phyloP scores from a whole-genome alignment of 2,888 invertebrate species.

The Nephrotoma appendiculata region DNA sequence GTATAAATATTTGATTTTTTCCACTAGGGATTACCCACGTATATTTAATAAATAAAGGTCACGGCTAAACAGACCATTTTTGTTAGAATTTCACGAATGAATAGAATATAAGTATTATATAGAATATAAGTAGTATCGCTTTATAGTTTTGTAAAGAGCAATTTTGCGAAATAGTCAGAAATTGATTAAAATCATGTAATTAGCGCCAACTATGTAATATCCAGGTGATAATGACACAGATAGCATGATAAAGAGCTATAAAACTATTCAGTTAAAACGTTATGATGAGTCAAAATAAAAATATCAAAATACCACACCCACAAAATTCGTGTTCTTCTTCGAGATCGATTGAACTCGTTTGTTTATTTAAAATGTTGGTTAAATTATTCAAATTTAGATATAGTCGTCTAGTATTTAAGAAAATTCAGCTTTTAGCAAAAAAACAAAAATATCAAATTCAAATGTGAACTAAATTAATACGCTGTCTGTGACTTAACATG shows the following conservation, averaged over 20 bases:
- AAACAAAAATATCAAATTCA: neutral
- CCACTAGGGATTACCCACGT: too few species aligned
- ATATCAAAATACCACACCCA: neutral
- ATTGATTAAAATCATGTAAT: neutral
- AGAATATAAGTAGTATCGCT: too few species aligned
- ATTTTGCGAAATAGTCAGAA: too few species aligned
- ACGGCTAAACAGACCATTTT: too few species aligned
- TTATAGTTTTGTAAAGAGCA: too few species aligned
- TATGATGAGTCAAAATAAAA: neutral
- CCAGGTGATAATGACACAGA: neutral
- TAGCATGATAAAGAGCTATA: neutral
- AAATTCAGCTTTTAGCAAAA: neutral
- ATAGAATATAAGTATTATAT: too few species aligned
- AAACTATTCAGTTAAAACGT: neutral
- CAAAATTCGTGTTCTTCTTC: neutral
- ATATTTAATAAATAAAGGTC: too few species aligned
- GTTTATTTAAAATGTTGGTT: neutral
- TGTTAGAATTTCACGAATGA: too few species aligned
- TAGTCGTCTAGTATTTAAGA: neutral
- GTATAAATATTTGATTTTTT: too few species aligned
- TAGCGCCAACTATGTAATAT: neutral
- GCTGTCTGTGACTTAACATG: neutral
- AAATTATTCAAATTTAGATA: neutral
- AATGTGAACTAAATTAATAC: neutral
- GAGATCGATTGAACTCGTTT: neutral